These are phyloP conservation scores for Apotomis turbidana DNA, from an alignment of 2,888 invertebrate species.

Conservation along the genomic window DNA sequence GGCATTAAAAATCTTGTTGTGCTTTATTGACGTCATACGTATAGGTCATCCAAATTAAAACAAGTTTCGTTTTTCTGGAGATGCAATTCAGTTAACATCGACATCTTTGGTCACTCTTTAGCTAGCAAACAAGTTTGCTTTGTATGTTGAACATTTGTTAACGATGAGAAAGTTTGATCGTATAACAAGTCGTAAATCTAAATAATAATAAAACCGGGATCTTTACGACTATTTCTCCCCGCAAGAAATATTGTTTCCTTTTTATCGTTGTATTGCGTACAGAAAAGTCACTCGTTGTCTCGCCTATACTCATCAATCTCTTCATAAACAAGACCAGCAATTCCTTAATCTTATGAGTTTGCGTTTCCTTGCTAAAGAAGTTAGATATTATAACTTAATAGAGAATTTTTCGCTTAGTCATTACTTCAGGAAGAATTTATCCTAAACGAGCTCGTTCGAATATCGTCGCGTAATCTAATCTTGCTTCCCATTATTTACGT, in stretches of 20 bases:
- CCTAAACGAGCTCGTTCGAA: conserved; percentile 24
- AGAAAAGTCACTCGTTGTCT: neutral
- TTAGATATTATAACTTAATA: neutral
- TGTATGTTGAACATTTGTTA: neutral
- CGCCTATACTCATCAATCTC: neutral
- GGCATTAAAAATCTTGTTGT: neutral
- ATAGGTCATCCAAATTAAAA: neutral
- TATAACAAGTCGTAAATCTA: conserved; percentile 7
- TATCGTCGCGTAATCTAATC: conserved; percentile 33
- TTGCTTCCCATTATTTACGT: conserved; percentile 28
- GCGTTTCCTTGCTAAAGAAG: neutral
- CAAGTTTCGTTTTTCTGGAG: neutral
- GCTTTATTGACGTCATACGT: conserved; percentile 13
- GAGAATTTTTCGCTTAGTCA: conserved; percentile 10
- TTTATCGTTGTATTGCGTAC: neutral
- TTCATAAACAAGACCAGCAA: neutral
- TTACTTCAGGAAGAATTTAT: conserved; percentile 20
- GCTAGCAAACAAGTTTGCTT: neutral
- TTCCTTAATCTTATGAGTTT: too few species aligned
- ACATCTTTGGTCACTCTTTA: too few species aligned
- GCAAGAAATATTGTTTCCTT: conserved; percentile 12
- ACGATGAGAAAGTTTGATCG: neutral
- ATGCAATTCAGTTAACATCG: neutral
- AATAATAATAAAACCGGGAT: conserved; percentile 4
- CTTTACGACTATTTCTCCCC: conserved; percentile 10